phyloP scores from a whole-genome alignment of 2,113 vertebrate species.

The Cyprinodon variegatus region DNA sequence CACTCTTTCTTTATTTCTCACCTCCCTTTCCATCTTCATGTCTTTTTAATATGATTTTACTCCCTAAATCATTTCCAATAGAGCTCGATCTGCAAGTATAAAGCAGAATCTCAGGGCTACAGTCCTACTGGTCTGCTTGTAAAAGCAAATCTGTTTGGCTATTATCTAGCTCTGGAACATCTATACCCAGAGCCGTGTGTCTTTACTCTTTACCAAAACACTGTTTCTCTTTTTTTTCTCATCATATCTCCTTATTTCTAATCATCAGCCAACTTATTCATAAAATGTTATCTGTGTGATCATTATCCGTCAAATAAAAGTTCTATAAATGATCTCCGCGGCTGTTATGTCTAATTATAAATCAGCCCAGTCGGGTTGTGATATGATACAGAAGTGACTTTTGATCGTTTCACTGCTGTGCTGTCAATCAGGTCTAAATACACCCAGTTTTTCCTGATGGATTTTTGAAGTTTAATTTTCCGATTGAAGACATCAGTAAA shows the following conservation, averaged over 20 bases:
- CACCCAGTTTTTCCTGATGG: neutral
- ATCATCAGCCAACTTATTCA: neutral
- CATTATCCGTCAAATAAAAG: conserved; percentile 22
- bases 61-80: too few species aligned
- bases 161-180: too few species aligned
- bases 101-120: too few species aligned
- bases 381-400: conserved; percentile 25
- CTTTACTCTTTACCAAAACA: neutral
- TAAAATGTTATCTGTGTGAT: neutral
- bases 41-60: too few species aligned
- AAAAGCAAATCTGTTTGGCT: too few species aligned
- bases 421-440: conserved; percentile 5
- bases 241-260: neutral
- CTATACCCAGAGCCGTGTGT: too few species aligned
- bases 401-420: conserved; percentile 17
- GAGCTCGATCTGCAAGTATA: too few species aligned
- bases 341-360: conserved; percentile 34
- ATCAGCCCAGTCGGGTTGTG: conserved; percentile 32
- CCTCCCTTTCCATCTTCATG: too few species aligned
- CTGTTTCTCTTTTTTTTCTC: neutral
- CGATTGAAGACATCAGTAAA: neutral
- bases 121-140: too few species aligned
- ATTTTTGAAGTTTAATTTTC: neutral
- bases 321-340: conserved; percentile 4
- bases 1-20: too few species aligned